Conservation (phyloP, 2,888 invertebrate species). For the Xiphydria camelus region DNA sequence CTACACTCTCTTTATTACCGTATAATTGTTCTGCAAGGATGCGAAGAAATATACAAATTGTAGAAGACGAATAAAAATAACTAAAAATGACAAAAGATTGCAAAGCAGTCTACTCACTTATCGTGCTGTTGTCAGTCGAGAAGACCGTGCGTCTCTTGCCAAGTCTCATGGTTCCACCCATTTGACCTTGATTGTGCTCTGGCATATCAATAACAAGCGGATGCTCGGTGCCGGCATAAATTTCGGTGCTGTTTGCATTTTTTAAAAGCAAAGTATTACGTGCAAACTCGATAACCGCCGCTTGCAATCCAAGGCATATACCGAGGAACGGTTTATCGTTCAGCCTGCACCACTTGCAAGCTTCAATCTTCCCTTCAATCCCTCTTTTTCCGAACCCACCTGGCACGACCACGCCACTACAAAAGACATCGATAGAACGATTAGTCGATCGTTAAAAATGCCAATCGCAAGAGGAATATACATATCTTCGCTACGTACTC, state of each 20-base stretch:
- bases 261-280: constrained; percentile 77
- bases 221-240: constrained; percentile 71
- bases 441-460: constrained; percentile 7
- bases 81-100: too few relatives aligned
- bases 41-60: constrained; percentile 8
- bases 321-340: constrained; percentile 91
- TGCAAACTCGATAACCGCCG: constrained; percentile 93
- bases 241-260: constrained; percentile 87
- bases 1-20: constrained; percentile 75
- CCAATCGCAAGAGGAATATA: too few relatives aligned
- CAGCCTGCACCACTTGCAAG: constrained; percentile 89
- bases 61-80: constrained; percentile 8
- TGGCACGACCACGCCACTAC: constrained; percentile 90
- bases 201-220: constrained; percentile 98
- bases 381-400: constrained; percentile 98
- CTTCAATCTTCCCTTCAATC: constrained; percentile 93
- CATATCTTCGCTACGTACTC: constrained; percentile 72
- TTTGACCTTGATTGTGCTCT: constrained; percentile 89
- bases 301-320: constrained; percentile 97
- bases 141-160: constrained; percentile 91
- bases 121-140: constrained; percentile 61
- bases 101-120: constrained; percentile 62
- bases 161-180: constrained; percentile 98
- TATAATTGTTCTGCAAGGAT: constrained; percentile 70
- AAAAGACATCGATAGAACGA: constrained; percentile 30